These are phyloP conservation scores for Sebastes iracundus DNA, from an alignment of 2,797 vertebrate genomes.

Conservation along the genomic window DNA sequence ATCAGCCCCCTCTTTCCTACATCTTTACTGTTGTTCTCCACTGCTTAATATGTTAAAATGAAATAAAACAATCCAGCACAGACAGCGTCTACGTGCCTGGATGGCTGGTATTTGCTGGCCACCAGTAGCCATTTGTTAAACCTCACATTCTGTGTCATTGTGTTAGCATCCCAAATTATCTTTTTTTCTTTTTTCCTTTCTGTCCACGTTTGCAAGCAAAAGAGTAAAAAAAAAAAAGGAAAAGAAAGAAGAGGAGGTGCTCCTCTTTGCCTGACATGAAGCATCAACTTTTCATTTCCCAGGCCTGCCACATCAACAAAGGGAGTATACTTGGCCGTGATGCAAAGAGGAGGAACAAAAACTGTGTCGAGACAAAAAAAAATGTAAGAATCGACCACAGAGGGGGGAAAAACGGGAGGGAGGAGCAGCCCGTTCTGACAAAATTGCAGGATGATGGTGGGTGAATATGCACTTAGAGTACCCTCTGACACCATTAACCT, in stretches of 20 bases:
- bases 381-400: constrained; percentile 49
- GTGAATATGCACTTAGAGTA: constrained; percentile 21
- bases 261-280: constrained; percentile 66
- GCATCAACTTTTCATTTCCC: constrained; percentile 74
- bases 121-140: background rate
- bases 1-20: background rate
- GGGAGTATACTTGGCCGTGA: constrained; percentile 69
- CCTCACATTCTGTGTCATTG: constrained; percentile 44
- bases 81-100: background rate
- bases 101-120: background rate
- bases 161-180: constrained; percentile 39
- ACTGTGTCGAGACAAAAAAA: constrained; percentile 59
- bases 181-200: constrained; percentile 32
- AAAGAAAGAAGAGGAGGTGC: constrained; percentile 53
- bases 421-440: constrained; percentile 22
- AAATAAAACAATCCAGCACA: background rate
- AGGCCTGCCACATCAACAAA: constrained; percentile 87
- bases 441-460: constrained; percentile 28
- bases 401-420: constrained; percentile 14
- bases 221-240: background rate
- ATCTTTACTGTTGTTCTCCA: background rate
- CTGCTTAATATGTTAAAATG: background rate
- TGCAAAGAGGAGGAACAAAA: constrained; percentile 71
- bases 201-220: constrained; percentile 77
- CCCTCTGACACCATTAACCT: constrained; percentile 3